Base-by-base conservation (phyloP, 2,797 vertebrate genomes). In the Eulemur albifrons region DNA sequence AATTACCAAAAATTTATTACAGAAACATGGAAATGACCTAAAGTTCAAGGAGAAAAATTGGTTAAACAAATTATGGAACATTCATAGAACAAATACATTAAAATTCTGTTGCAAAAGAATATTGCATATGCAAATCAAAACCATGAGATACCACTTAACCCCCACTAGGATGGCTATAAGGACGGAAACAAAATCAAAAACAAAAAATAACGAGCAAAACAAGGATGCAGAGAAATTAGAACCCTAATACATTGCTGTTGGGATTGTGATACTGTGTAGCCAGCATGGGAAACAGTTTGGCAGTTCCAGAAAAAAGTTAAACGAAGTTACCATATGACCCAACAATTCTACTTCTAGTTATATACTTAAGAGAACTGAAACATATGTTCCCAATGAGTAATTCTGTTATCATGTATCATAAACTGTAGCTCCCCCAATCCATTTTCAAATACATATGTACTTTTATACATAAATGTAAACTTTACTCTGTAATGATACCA, bases 101-200 rank as follows among this genome's bases (percentile, higher is more conserved):
- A 85, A 88, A 90, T 81, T 85, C 81, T 75, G 17, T 30, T 88
- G 61, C 54, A 73, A 95, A 85, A 70, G 21, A 81, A 76, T 81
- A 87, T 38, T 85, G 59, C 86, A 95, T 81, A 87, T 82, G 38
- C 76, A 94, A 45, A 84, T 63, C 40, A 92, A 94, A 94, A 87
- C 61, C 23, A 67, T 69, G 69, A 80, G 43, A 75, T 30, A 81
- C 7, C 27, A 45, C 54, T 89, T 88, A 72, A 82, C 30, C 86
- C 2, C 45, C 43, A 43, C 54, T 54, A 69, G 8, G 32, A 43
- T 40, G 50, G n/a, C 43, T 82, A 79, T 50, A 59, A 83, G 32
- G 20, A 70, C 21, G 54, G 65, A 84, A 48, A 15, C 30, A 43
- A 32, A 38, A 50, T 32, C 15, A 17, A 84, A 85, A 48, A 15